A percentile compares a stretch with the other conserved stretches of the same genome.
Conservation (phyloP, 2,113 vertebrate genomes). For the Gallinago jamesoni region DNA sequence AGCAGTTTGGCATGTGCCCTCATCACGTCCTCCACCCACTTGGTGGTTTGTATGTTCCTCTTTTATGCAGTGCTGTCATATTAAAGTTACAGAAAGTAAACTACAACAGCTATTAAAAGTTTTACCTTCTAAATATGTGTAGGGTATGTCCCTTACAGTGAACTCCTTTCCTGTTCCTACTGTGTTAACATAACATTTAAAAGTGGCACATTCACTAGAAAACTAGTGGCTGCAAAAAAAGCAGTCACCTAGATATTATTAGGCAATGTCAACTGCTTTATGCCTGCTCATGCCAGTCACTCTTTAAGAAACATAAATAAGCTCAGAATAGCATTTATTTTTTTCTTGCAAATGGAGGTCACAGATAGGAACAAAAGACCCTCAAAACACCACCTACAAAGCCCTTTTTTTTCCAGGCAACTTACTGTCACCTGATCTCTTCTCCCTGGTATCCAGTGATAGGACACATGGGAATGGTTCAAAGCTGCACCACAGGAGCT, state of each 20-base stretch:
- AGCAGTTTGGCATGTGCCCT: neutral
- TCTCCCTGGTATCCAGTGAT: neutral
- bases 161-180: neutral
- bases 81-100: neutral
- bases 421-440: neutral
- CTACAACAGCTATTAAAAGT: neutral
- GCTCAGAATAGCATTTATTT: neutral
- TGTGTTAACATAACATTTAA: neutral
- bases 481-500: neutral
- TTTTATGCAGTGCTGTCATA: neutral
- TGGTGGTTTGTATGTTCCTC: neutral
- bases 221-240: neutral
- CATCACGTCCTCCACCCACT: neutral
- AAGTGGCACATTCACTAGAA: neutral
- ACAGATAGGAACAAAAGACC: neutral
- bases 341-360: neutral
- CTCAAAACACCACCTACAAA: neutral
- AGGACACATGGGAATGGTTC: neutral
- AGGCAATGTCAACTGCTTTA: neutral
- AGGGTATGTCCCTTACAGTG: neutral
- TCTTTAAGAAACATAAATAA: neutral
- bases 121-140: neutral
- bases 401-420: neutral
- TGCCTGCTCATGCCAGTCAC: neutral
- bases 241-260: neutral